Percentiles rank a stretch among this genome's conserved stretches.
Conservation (phyloP, 2,888 invertebrate species). For the Drosophila eohydei region DNA sequence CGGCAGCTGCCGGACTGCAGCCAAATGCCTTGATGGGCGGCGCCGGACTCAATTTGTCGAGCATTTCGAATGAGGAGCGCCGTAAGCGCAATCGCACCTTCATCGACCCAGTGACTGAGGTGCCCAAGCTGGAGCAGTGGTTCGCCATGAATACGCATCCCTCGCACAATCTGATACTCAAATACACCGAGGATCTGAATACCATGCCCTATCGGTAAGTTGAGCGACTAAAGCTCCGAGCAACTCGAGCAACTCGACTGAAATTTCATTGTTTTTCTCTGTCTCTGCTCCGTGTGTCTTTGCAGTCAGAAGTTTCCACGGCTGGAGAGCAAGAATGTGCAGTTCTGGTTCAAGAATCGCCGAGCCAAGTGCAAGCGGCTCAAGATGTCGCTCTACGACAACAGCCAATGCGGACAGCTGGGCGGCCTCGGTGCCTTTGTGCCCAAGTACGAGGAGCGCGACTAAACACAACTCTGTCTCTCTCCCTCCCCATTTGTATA, state of each 20-base stretch:
- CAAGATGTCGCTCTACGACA: slow-evolving; percentile 94
- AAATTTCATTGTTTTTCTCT: not conserved
- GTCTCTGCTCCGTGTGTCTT: slow-evolving; percentile 27
- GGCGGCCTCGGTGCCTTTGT: slow-evolving; percentile 83
- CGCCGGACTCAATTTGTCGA: slow-evolving; percentile 88
- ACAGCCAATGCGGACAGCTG: slow-evolving; percentile 83
- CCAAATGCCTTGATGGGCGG: slow-evolving; percentile 83
- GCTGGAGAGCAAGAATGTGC: slow-evolving; percentile 99
- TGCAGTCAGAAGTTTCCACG: slow-evolving; percentile 98
- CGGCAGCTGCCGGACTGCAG: slow-evolving; percentile 84
- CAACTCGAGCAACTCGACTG: too few relatives aligned
- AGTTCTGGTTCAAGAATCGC: slow-evolving; percentile 99
- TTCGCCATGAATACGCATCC: slow-evolving; percentile 99
- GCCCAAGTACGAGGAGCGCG: slow-evolving; percentile 84
- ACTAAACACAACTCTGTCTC: slow-evolving; percentile 56
- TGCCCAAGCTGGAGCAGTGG: slow-evolving; percentile 97
- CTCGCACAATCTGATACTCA: slow-evolving; percentile 97
- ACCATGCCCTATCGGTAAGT: slow-evolving; percentile 93
- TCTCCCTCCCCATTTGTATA: slow-evolving; percentile 24
- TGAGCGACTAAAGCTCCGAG: not conserved
- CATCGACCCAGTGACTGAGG: slow-evolving; percentile 99
- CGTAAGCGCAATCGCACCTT: slow-evolving; percentile 98
- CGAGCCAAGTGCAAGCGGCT: slow-evolving; percentile 98
- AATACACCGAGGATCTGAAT: slow-evolving; percentile 98
- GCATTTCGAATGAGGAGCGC: slow-evolving; percentile 92